Percentiles rank a stretch among this genome's conserved stretches.
phyloP scores from a whole-genome alignment of 2,888 invertebrate genomes.

The Sceliomorpha sp. region DNA sequence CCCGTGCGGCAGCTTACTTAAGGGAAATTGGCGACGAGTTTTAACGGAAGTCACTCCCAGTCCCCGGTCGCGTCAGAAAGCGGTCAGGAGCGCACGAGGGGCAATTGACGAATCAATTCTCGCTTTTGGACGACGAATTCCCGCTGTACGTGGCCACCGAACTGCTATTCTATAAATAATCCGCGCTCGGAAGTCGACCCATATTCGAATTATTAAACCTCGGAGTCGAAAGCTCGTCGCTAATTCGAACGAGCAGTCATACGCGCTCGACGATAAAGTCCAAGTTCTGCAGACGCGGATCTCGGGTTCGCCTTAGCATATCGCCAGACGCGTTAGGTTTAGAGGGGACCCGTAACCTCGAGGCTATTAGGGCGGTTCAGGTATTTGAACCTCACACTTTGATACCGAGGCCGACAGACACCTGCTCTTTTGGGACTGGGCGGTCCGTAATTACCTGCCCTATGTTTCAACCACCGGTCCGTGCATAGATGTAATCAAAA shows the following conservation, averaged over 20 bases:
- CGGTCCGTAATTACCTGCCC: constrained; percentile 78
- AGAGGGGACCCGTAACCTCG: constrained; percentile 73
- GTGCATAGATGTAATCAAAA: constrained; percentile 77
- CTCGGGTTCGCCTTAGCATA: constrained; percentile 26
- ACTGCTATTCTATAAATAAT: too few species aligned
- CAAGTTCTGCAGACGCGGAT: constrained; percentile 15
- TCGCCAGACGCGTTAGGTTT: constrained; percentile 65
- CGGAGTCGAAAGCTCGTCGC: too few species aligned
- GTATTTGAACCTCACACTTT: constrained; percentile 78
- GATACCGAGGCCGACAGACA: constrained; percentile 75
- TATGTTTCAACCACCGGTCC: constrained; percentile 75
- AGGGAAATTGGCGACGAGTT: not conserved
- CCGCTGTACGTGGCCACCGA: too few species aligned
- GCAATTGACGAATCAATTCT: too few species aligned
- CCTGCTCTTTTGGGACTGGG: constrained; percentile 77
- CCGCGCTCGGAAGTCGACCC: too few species aligned
- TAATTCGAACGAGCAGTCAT: too few species aligned
- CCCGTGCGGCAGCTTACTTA: not conserved
- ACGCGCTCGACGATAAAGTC: constrained; percentile 20
- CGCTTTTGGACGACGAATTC: too few species aligned
- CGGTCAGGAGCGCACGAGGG: too few species aligned
- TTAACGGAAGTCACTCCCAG: not conserved
- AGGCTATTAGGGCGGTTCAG: constrained; percentile 77
- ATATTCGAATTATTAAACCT: too few species aligned
- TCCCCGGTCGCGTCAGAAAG: too few species aligned